These are phyloP conservation scores for Scolanthus callimorphus DNA, from an alignment of 92 coral and sea anemone genomes.

Conservation along the genomic window DNA sequence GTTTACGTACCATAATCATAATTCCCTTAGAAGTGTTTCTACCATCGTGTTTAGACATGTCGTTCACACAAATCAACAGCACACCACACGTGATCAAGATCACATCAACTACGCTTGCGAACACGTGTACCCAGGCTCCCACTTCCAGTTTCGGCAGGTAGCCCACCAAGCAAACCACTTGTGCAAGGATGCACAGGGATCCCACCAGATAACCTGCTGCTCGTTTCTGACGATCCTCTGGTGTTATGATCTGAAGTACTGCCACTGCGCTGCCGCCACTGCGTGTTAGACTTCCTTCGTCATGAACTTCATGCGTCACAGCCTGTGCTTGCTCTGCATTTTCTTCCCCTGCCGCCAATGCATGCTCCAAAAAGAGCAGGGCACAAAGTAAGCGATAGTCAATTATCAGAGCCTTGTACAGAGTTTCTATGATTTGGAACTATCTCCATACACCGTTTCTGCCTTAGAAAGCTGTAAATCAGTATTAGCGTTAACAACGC, in stretches of 20 bases:
- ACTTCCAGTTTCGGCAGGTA: conserved; percentile 11
- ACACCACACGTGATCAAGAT: conserved; percentile 14
- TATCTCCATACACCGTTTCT: conserved; percentile 20
- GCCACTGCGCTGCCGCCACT: not conserved
- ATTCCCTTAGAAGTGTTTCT: not conserved
- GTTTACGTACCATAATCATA: not conserved
- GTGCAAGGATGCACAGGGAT: not conserved
- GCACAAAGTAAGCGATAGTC: conserved; percentile 57
- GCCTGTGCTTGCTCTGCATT: not conserved
- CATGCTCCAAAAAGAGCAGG: conserved; percentile 57
- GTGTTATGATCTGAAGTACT: not conserved
- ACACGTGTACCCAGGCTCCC: conserved; percentile 21
- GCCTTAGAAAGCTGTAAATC: conserved; percentile 20
- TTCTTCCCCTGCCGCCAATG: conserved; percentile 9
- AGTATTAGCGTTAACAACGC: conserved; percentile 21
- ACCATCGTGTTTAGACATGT: no score
- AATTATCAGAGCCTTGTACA: conserved; percentile 45
- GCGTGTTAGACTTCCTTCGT: not conserved
- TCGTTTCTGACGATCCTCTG: not conserved
- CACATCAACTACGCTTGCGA: conserved; percentile 29
- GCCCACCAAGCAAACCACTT: not conserved
- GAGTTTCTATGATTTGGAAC: conserved; percentile 15
- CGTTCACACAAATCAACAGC: conserved; percentile 16
- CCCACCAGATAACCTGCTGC: not conserved
- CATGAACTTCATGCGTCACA: not conserved